Evolutionary conservation across 2,113 vertebrate species (phyloP).

Genomic region (Salvelinus namaycush): DNA sequence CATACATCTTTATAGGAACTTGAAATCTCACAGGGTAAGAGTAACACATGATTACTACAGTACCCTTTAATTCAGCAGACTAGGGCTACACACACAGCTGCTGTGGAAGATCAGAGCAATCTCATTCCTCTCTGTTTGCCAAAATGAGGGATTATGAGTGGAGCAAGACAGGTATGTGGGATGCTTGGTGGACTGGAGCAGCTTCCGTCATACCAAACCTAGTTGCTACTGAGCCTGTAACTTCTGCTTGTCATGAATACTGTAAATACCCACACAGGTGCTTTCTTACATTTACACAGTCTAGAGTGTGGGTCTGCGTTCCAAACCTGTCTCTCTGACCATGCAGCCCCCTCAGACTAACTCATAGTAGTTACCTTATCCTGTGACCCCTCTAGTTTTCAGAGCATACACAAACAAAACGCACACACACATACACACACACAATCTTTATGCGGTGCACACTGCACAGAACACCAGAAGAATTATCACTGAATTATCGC

Average conservation of each 20-base stretch:
- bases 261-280: background rate
- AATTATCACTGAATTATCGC: no score
- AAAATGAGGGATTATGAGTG: background rate
- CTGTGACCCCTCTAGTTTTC: background rate
- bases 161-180: background rate
- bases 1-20: background rate
- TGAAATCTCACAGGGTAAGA: background rate
- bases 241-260: background rate
- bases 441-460: no score
- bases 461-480: no score
- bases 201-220: background rate
- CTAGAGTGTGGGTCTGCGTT: background rate
- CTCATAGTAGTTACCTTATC: no score
- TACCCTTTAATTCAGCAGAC: background rate
- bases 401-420: slow-evolving; percentile 1
- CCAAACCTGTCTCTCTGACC: background rate
- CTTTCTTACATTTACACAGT: background rate
- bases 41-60: slow-evolving; percentile 16
- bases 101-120: background rate
- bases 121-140: background rate
- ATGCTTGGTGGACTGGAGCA: background rate
- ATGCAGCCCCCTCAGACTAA: background rate
- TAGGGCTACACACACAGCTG: background rate
- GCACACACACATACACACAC: background rate
- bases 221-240: background rate